Percentiles rank a stretch among this genome's conserved stretches.
phyloP scores from a whole-genome alignment of 37 sponge, comb jelly and placozoan species.

The Ianthella basta region DNA sequence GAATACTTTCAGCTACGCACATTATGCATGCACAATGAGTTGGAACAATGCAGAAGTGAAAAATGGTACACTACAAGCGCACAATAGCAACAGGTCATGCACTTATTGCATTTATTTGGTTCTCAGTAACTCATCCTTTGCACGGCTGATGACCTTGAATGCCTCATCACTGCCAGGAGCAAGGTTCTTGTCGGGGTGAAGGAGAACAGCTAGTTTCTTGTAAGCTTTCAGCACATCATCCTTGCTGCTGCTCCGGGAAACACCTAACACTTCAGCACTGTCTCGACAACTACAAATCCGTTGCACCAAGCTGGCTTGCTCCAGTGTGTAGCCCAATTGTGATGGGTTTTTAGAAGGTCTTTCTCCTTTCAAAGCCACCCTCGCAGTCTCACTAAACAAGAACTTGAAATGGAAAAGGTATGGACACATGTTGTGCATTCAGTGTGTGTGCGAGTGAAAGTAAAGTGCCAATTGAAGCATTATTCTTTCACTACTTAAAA shows the following conservation, averaged over 20 bases:
- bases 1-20: too few relatives aligned
- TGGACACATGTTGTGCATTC: too few relatives aligned
- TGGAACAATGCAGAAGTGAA: too few relatives aligned
- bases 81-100: too few relatives aligned
- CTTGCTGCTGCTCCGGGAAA: slow-evolving; percentile 54
- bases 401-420: background rate
- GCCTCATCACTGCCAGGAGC: slow-evolving; percentile 96
- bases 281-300: slow-evolving; percentile 55
- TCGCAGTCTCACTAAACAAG: slow-evolving; percentile 13
- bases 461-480: too few relatives aligned
- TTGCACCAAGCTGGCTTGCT: slow-evolving; percentile 72
- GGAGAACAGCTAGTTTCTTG: slow-evolving; percentile 79
- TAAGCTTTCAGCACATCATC: slow-evolving; percentile 89
- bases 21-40: too few relatives aligned
- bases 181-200: slow-evolving; percentile 93
- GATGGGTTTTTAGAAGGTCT: background rate
- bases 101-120: background rate
- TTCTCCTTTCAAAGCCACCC: slow-evolving; percentile 17
- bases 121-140: slow-evolving; percentile 70
- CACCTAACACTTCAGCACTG: slow-evolving; percentile 73
- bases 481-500: too few relatives aligned
- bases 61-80: too few relatives aligned
- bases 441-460: too few relatives aligned
- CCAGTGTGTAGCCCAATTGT: slow-evolving; percentile 69
- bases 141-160: slow-evolving; percentile 78